Evolutionary conservation across 2,113 vertebrate species (phyloP).

Genomic region (Tupaia tana): DNA sequence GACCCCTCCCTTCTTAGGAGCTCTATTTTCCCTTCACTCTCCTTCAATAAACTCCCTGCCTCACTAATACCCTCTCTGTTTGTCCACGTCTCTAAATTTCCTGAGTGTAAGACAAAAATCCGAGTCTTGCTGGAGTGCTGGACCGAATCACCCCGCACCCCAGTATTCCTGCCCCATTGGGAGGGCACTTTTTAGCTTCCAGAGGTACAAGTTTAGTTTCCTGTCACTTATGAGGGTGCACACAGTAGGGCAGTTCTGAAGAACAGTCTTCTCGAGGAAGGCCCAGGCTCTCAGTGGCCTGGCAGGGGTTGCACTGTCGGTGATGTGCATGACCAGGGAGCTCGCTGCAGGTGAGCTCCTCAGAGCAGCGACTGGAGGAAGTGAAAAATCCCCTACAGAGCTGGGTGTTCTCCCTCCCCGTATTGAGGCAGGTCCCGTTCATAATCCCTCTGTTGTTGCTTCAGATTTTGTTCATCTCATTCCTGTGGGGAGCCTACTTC

Average conservation of each 20-base stretch:
- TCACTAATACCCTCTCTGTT: no score
- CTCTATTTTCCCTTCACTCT: no score
- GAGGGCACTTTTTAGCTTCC: background rate
- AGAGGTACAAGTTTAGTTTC: background rate
- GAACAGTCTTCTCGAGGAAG: background rate
- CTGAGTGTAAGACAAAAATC: no score
- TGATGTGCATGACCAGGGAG: background rate
- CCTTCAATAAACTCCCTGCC: no score
- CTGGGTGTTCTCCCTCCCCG: fast-evolving
- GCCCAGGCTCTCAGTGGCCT: background rate
- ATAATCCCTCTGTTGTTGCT: background rate
- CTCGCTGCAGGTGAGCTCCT: background rate
- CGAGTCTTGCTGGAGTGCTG: no score
- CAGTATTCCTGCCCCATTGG: background rate
- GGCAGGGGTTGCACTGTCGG: background rate
- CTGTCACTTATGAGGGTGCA: background rate
- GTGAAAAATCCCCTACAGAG: background rate
- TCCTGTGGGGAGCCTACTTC: conserved; percentile 95
- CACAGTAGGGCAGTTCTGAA: background rate
- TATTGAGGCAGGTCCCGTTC: background rate
- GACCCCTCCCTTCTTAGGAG: no score
- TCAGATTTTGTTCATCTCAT: conserved; percentile 93
- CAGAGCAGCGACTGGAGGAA: background rate
- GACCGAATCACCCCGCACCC: no score
- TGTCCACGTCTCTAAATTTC: no score